Base-by-base conservation (phyloP, 2,888 invertebrate genomes). In the Cenopis cana region DNA sequence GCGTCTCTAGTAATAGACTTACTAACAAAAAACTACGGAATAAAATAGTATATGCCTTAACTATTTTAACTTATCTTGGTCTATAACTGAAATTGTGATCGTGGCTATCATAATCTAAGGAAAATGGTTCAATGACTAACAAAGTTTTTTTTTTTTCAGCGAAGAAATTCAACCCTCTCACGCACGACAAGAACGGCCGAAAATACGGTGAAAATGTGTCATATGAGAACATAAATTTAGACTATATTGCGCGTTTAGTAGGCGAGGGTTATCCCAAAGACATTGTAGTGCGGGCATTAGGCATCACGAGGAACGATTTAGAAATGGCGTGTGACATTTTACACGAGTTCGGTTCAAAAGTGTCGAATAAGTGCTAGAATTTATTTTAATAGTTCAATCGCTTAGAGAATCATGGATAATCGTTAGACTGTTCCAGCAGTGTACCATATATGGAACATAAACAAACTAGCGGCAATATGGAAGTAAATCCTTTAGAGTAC, bases 251-350 rank as follows among this genome's bases (percentile, higher is more conserved):
- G 20, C 96, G 97, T 75, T 93, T 99, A 73, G 97, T 98, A 59
- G 96, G 95, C 69, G 98, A 98, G 82, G 99, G 98, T 0, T 98
- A 98, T 85, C 96, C 98, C 1, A 97, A 97, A 81, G 97, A 98
- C 83, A 97, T 97, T 60, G 98, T 98, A 3, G 97, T 98, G 61
- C 95, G 98, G 77, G 98, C 98, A 5, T 94, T 99, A 78, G 97
- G 98, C 73, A 98, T 99, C 81, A 97, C 98, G 1, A 95, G 98
- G 72, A 99, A 98, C 91, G 98, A 99, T 89, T 94, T 98, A 68
- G 97, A 97, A 86, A 98, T 99, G 98, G 98, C 98, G 59, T 97
- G 98, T 91, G 98, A 98, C 87, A 98, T 98, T 84, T 92, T 98
- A 77, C 97, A 97, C 86, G 98, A 98, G 86, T 98, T 98, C 89